Evolutionary conservation across 1,140 invertebrate species (phyloP), one percentile per base, ranked within the genome.

Genomic region (Nephotettix cincticeps): DNA sequence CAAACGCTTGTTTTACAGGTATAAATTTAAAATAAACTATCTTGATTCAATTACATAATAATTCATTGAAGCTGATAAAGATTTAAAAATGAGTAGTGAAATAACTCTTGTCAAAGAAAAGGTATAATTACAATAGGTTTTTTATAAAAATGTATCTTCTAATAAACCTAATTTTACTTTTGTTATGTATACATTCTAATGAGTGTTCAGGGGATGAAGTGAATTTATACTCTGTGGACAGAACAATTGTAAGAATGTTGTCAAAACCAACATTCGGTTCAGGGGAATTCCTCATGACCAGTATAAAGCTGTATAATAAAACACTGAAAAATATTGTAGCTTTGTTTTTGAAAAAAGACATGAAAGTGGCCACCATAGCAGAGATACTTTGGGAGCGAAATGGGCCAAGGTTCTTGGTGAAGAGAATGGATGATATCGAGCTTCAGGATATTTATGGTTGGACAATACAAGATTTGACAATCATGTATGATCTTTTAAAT

Each of bases 171-270:
- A n/a, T n/a, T n/a, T n/a, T n/a, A n/a, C n/a, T n/a, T n/a, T n/a
- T 58, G 23, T 58, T 58, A 23, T 23, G 21, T 58, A 23, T 58
- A 58, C 9, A 25, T 58, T 28, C 9, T 13, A 21, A 14, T 25
- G 54, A 2, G 4, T 14, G 47, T n/a, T 19, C 28, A 4, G 17
- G 30, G 1, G 61, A 64, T 4, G 61, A 64, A 1, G 61, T 64
- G 25, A 64, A 64, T 19, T 36, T 64, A 14, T 64, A 64, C 28
- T 64, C 61, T 30, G 29, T 64, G n/a, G 61, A 64, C 29, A 64
- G 61, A 32, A 64, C 28, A 2, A 64, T 64, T 32, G 61, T 64
- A 14, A 64, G 28, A 64, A 14, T 64, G 1, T 32, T 64, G 30
- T 30, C 61, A 1, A 19, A 1, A 2, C 61, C 61, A 2, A n/a